phyloP scores from a whole-genome alignment of 2,888 invertebrate species.

The Drosophila gaucha region DNA sequence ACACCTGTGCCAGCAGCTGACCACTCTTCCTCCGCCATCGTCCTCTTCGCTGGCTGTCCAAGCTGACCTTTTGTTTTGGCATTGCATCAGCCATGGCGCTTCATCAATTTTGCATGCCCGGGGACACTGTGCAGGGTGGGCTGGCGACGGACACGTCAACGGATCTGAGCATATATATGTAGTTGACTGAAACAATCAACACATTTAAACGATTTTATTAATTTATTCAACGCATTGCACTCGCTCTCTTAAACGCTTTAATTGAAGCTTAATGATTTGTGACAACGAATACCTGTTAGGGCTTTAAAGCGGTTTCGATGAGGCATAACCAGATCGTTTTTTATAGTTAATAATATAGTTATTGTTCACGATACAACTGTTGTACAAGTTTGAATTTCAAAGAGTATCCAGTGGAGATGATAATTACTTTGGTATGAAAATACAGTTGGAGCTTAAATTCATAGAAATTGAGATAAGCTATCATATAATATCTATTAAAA shows the following conservation, averaged over 20 bases:
- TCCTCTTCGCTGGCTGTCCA: slow-evolving; percentile 7
- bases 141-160: slow-evolving; percentile 33
- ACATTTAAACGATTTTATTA: slow-evolving; percentile 72
- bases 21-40: slow-evolving; percentile 6
- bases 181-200: slow-evolving; percentile 67
- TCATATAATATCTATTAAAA: no score
- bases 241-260: slow-evolving; percentile 46
- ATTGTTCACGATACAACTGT: no score
- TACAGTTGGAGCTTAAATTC: neutral
- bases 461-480: neutral
- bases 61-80: slow-evolving; percentile 58
- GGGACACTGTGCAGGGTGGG: slow-evolving; percentile 26
- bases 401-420: neutral
- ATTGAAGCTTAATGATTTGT: slow-evolving; percentile 41
- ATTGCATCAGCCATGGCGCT: slow-evolving; percentile 37
- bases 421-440: neutral
- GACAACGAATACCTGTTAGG: neutral
- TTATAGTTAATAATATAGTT: no score
- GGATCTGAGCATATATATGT: slow-evolving; percentile 11
- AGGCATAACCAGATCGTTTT: no score
- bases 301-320: slow-evolving; percentile 1
- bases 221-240: slow-evolving; percentile 59
- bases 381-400: neutral
- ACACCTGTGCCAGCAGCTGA: slow-evolving; percentile 34
- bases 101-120: slow-evolving; percentile 65